Evolutionary conservation across 1,140 invertebrate species (phyloP), one percentile per base, ranked within the genome.

Genomic region (Batillaria attramentaria): DNA sequence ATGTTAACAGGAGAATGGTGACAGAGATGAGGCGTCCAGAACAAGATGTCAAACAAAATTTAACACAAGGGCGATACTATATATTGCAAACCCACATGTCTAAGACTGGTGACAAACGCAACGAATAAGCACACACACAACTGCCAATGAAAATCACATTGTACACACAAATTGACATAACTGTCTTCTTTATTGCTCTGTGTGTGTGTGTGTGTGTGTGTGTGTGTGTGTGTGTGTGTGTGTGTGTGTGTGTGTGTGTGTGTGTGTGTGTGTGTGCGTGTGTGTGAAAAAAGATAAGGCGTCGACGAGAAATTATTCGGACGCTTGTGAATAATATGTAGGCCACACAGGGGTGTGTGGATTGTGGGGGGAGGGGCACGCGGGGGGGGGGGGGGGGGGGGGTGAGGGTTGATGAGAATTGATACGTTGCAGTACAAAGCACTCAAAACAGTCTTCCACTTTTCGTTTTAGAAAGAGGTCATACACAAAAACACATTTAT

Each of bases 181-280:
- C 50, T 2, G 1, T 4, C 65, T 2, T 1, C 16, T 66, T 18
- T n/a, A 20, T 2, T 50, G 28, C 54, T 74, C 24, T 72, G 4
- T 2, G 39, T 37, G 69, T 41, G 0, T 72, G 69, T 41, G 28
- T 72, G 3, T 3, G 69, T 3, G 10, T 72, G 10, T 72, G 28
- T 72, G 69, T 72, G 3, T 3, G 69, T 72, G 69, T 72, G 31
- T 24, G 13, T 13, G 28, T 31, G 69, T 72, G 2, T 72, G 69
- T 72, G 69, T 72, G 37, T 72, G 69, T 3, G 69, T 72, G 69
- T 72, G 69, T 72, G 69, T 72, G 0, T 72, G 3, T 43, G 3
- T 72, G 2, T 72, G 2, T 42, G 3, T 72, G 69, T 72, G 28
- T 72, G 69, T 72, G 69, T 72, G 69, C 37, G 69, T 72, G 72